phyloP scores from a whole-genome alignment of 2,797 vertebrate genomes.

The Halcyon chelicuti region DNA sequence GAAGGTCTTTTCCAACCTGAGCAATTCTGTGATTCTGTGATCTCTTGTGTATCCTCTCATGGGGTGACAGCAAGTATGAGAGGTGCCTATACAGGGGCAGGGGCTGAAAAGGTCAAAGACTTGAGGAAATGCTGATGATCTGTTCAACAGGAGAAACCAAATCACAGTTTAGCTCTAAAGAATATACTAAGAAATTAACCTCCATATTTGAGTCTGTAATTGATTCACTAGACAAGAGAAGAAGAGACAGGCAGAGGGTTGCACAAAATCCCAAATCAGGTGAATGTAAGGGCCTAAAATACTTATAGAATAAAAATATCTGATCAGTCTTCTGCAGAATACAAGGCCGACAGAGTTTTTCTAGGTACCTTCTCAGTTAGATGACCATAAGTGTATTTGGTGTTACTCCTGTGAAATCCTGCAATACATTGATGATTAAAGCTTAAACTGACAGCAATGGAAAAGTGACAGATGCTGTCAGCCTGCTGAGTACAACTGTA shows the following conservation, averaged over 20 bases:
- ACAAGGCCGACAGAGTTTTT: neutral
- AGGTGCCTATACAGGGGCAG: neutral
- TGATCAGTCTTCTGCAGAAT: neutral
- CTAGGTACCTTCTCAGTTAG: neutral
- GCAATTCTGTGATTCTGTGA: no score
- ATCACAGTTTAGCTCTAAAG: neutral
- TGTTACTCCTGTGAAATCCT: neutral
- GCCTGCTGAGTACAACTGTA: neutral
- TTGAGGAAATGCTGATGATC: neutral
- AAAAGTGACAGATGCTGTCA: neutral
- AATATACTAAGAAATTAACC: neutral
- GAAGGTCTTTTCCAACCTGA: no score
- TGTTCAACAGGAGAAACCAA: neutral
- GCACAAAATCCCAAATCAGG: neutral
- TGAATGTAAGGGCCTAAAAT: neutral
- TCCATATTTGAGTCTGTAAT: neutral
- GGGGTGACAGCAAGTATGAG: neutral
- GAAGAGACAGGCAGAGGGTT: accelerated
- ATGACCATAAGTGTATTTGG: neutral
- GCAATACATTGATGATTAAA: neutral
- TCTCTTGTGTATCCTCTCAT: neutral
- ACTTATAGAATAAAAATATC: neutral
- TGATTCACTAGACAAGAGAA: neutral
- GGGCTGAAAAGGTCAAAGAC: neutral
- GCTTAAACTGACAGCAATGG: neutral